A percentile compares a stretch with the other conserved stretches of the same genome.
Conservation (phyloP, 2,888 invertebrate genomes). For the Parnassius mnemosyne region DNA sequence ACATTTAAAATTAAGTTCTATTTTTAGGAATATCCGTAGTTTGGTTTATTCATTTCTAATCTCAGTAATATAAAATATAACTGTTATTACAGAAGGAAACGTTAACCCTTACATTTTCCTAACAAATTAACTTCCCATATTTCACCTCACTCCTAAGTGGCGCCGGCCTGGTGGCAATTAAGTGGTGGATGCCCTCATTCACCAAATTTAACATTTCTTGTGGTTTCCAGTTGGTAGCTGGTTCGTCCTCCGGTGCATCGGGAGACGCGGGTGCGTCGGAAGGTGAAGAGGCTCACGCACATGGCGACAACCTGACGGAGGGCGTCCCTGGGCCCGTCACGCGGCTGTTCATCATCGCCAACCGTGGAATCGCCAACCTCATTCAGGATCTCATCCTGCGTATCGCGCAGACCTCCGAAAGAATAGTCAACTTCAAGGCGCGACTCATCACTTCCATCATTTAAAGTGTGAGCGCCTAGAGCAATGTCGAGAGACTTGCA, state of each 20-base stretch:
- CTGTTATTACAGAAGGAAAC: too few species aligned
- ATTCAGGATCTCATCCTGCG: conserved; percentile 94
- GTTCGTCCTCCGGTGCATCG: conserved; percentile 80
- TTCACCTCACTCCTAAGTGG: too few species aligned
- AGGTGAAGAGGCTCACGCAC: conserved; percentile 78
- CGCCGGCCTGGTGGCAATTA: too few species aligned
- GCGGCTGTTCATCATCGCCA: conserved; percentile 91
- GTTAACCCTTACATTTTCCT: too few species aligned
- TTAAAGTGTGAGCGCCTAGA: conserved; percentile 77
- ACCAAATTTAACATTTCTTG: background rate
- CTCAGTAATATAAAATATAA: too few species aligned
- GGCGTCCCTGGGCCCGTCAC: conserved; percentile 94
- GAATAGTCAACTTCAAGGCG: conserved; percentile 96
- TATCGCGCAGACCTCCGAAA: conserved; percentile 93
- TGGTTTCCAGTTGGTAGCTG: conserved; percentile 88
- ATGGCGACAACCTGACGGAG: conserved; percentile 86
- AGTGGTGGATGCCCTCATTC: too few species aligned
- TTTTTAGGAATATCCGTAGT: too few species aligned
- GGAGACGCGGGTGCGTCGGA: conserved; percentile 73
- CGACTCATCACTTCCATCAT: conserved; percentile 94
- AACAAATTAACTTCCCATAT: too few species aligned
- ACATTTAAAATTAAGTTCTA: too few species aligned
- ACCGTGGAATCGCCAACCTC: conserved; percentile 92
- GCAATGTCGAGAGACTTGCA: conserved; percentile 44
- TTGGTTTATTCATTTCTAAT: too few species aligned